A percentile compares a stretch with the other conserved stretches of the same genome.
These are phyloP conservation scores for Paramisgurnus dabryanus DNA, from an alignment of 2,113 vertebrate genomes.

Conservation along the genomic window DNA sequence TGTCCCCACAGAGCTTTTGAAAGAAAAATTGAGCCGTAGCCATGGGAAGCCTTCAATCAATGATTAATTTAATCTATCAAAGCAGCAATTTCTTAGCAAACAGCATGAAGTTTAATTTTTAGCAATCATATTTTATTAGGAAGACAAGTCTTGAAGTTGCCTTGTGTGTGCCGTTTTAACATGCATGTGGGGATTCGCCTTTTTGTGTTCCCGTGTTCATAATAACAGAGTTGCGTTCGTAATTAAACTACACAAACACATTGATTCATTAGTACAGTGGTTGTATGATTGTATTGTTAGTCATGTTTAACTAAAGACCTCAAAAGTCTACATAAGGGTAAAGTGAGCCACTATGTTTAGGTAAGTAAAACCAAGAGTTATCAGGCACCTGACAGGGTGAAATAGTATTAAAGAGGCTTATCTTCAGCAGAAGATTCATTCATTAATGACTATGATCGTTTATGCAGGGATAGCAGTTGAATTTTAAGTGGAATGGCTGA, in stretches of 20 bases:
- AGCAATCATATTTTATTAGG: conserved; percentile 25
- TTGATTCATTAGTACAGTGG: neutral
- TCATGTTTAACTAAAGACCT: neutral
- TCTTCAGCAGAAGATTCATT: conserved; percentile 45
- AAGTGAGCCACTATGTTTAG: neutral
- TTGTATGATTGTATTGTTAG: neutral
- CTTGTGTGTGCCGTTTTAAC: neutral
- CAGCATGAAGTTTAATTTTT: conserved; percentile 15
- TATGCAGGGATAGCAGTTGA: conserved; percentile 36
- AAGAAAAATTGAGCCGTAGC: conserved; percentile 6
- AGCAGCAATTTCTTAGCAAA: conserved; percentile 13
- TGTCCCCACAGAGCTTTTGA: conserved; percentile 22
- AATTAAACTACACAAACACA: neutral
- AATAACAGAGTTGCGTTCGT: neutral
- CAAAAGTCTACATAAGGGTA: neutral
- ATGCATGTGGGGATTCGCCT: neutral
- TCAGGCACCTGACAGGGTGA: conserved; percentile 18
- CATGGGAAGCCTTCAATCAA: conserved; percentile 27
- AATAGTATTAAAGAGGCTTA: conserved; percentile 27
- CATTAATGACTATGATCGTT: conserved; percentile 55
- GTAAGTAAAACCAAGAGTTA: conserved; percentile 6
- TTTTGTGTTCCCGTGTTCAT: neutral
- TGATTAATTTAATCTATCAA: conserved; percentile 37
- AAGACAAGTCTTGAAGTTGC: neutral
- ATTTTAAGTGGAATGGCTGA: conserved; percentile 48